Conservation (phyloP, 2,113 vertebrate genomes). For the Coregonus clupeaformis region DNA sequence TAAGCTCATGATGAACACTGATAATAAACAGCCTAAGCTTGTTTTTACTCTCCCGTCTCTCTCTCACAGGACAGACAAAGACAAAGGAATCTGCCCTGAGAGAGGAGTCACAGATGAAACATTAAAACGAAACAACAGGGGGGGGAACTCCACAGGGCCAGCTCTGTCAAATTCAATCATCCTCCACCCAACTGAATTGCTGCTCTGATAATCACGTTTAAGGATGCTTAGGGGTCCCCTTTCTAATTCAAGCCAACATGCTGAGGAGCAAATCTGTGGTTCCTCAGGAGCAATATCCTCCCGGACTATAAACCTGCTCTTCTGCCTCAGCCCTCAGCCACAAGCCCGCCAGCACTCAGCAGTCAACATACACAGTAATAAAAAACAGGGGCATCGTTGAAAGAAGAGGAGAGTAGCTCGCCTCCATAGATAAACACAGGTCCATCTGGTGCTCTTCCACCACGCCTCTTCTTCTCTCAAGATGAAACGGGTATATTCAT, state of each 20-base stretch:
- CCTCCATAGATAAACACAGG: neutral
- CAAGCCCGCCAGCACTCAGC: slow-evolving; percentile 12
- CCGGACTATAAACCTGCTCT: slow-evolving; percentile 16
- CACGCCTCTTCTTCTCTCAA: neutral
- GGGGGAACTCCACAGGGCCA: neutral
- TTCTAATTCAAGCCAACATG: slow-evolving; percentile 12
- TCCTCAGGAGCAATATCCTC: slow-evolving; percentile 13
- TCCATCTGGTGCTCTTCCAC: neutral
- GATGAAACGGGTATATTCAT: neutral
- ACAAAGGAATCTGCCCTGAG: slow-evolving; percentile 44
- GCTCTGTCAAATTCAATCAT: slow-evolving; percentile 26
- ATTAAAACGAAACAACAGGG: slow-evolving; percentile 18
- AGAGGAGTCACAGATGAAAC: slow-evolving; percentile 8
- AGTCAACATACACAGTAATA: slow-evolving; percentile 24
- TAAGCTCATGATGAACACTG: slow-evolving; percentile 56
- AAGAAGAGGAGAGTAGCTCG: neutral
- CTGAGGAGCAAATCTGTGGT: slow-evolving; percentile 2
- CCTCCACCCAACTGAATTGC: slow-evolving; percentile 17
- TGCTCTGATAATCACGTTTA: slow-evolving; percentile 26
- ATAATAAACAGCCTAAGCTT: slow-evolving; percentile 44
- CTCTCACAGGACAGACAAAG: slow-evolving; percentile 38
- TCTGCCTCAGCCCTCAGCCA: slow-evolving; percentile 5
- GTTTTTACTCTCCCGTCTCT: neutral
- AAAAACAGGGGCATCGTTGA: slow-evolving; percentile 32
- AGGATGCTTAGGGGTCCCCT: slow-evolving; percentile 30